These are phyloP conservation scores for Callyntrura sp. DNA, from an alignment of 2,888 invertebrate species.

Conservation along the genomic window DNA sequence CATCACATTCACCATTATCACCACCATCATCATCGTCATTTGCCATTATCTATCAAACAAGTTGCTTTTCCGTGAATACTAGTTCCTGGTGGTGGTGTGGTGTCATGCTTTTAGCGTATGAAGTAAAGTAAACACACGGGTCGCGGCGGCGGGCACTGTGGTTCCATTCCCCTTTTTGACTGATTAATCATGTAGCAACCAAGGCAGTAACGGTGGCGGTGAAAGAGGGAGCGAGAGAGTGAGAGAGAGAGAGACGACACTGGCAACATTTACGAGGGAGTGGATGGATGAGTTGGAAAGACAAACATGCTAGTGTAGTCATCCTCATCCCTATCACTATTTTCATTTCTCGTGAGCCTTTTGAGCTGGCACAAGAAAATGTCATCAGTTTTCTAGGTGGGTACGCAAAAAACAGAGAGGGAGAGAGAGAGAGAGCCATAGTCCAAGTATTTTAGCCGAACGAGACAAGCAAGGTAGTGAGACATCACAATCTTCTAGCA, in stretches of 20 bases:
- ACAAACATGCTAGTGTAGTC: conserved; percentile 36
- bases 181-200: conserved; percentile 67
- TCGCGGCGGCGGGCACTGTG: conserved; percentile 57
- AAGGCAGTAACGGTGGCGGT: not conserved
- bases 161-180: conserved; percentile 65
- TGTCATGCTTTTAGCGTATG: conserved; percentile 67
- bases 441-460: conserved; percentile 2
- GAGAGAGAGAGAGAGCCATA: not conserved
- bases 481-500: conserved; percentile 31
- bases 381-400: conserved; percentile 18
- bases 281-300: conserved; percentile 39
- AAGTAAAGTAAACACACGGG: conserved; percentile 60
- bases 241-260: not conserved
- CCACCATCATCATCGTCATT: not conserved
- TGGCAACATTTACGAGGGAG: not conserved
- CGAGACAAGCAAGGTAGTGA: conserved; percentile 21
- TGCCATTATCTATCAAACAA: conserved; percentile 65
- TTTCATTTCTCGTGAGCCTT: not conserved
- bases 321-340: conserved; percentile 4
- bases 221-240: conserved; percentile 7
- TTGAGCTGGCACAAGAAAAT: conserved; percentile 39
- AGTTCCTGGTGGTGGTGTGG: conserved; percentile 18
- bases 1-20: conserved; percentile 16
- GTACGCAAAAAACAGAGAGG: not conserved
- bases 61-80: conserved; percentile 54